Base-by-base conservation (phyloP, 2,797 vertebrate genomes). In the Babyrousa celebensis region DNA sequence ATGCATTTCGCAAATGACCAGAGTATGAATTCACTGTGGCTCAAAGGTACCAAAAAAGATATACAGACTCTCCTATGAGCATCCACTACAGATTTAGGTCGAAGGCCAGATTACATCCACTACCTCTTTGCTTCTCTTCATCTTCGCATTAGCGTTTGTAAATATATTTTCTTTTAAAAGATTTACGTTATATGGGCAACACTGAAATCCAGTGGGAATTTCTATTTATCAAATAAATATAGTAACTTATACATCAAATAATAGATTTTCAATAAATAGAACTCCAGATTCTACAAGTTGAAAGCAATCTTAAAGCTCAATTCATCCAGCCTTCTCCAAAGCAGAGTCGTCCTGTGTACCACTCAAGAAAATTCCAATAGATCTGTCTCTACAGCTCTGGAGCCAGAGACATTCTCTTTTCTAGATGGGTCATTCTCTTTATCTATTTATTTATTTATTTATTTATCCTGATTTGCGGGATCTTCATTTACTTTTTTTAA, bases 31-130 rank as follows among this genome's bases (percentile, higher is more conserved):
- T 67, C 58, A 29, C 58, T 36, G 90, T 95, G 95, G 94, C 63
- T 96, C 89, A 96, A 97, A 36, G 65, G 40, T 95, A 85, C 92
- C 80, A 93, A 91, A 94, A 88, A 48, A 75, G 79, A 62, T 11
- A 83, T 89, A 52, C 40, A 90, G 60, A 93, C 92, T 83, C 97
- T 96, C 96, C 85, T 27, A 75, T 85, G 65, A 95, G 78, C 89
- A 95, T 97, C 86, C 9, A 25, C 56, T 93, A 91, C 84, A 96
- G 94, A 91, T 97, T 75, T 63, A 72, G 95, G 40, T 96, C 96
- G 96, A 67, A 27, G 48, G 67, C 96, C 94, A 96, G 71, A 29
- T 97, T 85, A 72, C 82, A 94, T 40, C 21, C 20, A 94, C 48
- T 92, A 65, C 88, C 12, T 63, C n/a, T 58, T 93, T 32, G 62